These are phyloP conservation scores for rat (Rattus norvegicus) DNA, from an alignment of 2,113 vertebrate species.

Conservation along the genomic window GRCr8 NC_086019.1:159877001-159877500, in stretches of 20 bases:
- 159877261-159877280: not conserved
- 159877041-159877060: not conserved
- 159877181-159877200: not conserved
- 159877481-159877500: not conserved
- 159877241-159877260: not conserved
- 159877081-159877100: not conserved
- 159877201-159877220: not conserved
- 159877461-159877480: not conserved
- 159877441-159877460: not conserved
- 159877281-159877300: not conserved
- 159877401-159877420: not conserved
- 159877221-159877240: not conserved
- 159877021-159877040: not conserved
- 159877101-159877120: not conserved
- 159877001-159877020: not conserved
- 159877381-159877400: not conserved
- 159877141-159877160: fast-evolving
- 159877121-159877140: not conserved
- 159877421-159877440: not conserved
- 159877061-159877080: not conserved
- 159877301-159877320: not conserved
- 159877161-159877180: not conserved
- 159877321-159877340: not conserved
- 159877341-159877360: not conserved
- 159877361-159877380: too few relatives aligned